A percentile compares a stretch with the other conserved stretches of the same genome.
Evolutionary conservation across 1,140 invertebrate species (phyloP).

Genomic region (Melipona quadrifasciata): DNA sequence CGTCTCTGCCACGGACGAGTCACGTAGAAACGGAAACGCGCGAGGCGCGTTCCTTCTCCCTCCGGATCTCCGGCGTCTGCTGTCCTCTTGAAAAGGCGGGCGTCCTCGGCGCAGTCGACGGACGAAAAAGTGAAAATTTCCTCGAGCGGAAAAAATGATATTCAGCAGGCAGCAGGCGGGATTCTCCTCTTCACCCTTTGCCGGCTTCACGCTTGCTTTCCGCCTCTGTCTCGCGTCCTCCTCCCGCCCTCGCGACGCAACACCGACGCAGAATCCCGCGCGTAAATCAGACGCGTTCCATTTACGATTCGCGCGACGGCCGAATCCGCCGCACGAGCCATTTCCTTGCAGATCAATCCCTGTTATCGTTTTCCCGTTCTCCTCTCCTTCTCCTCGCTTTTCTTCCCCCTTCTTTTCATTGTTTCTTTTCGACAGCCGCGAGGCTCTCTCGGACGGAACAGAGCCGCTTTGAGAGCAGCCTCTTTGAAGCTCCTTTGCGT

Average conservation of each 20-base stretch:
- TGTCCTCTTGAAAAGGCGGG: slow-evolving; percentile 45
- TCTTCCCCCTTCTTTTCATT: not conserved
- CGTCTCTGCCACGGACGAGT: slow-evolving; percentile 59
- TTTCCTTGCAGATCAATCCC: slow-evolving; percentile 62
- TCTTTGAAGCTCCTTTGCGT: slow-evolving; percentile 18
- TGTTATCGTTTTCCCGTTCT: slow-evolving; percentile 49
- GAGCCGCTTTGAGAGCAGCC: not conserved
- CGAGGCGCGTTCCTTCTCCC: not conserved
- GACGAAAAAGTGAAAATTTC: slow-evolving; percentile 67
- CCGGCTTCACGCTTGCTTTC: slow-evolving; percentile 9
- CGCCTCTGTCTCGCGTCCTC: not conserved
- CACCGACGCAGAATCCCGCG: slow-evolving; percentile 40
- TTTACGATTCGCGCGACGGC: slow-evolving; percentile 61
- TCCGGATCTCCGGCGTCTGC: slow-evolving; percentile 24
- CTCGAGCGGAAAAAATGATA: slow-evolving; percentile 70
- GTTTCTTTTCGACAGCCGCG: not conserved
- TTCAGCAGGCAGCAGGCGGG: slow-evolving; percentile 59
- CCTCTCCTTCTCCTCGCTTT: not conserved
- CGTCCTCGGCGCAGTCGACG: slow-evolving; percentile 30
- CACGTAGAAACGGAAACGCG: slow-evolving; percentile 57
- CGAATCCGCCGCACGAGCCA: slow-evolving; percentile 58
- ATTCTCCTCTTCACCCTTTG: slow-evolving; percentile 18
- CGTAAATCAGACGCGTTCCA: slow-evolving; percentile 70
- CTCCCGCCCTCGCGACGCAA: not conserved
- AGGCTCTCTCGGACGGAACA: not conserved